Conservation (phyloP, 2,113 vertebrate species). For the Crocuta crocuta region DNA sequence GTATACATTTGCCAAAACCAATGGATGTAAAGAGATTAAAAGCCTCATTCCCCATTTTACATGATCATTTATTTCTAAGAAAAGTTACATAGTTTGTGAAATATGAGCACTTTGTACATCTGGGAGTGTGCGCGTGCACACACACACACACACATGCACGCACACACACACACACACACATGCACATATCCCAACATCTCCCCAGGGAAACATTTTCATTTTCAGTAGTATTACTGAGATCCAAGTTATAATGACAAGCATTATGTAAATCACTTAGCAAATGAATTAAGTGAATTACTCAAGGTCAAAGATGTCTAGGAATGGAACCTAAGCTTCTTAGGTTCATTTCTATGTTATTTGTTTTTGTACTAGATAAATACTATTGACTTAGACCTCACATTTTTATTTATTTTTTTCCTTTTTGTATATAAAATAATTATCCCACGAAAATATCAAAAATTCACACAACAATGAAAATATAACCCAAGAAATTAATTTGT, state of each 20-base stretch:
- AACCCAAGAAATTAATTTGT: background rate
- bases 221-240: background rate
- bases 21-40: slow-evolving; percentile 23
- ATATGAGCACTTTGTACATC: background rate
- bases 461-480: background rate
- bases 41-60: background rate
- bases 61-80: slow-evolving; percentile 33
- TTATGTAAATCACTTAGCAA: background rate
- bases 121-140: background rate
- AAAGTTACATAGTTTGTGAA: background rate
- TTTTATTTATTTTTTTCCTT: background rate
- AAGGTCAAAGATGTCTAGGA: background rate
- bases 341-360: background rate
- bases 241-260: background rate
- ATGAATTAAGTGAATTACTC: background rate
- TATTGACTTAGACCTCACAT: background rate
- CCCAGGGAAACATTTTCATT: background rate
- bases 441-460: background rate
- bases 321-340: background rate
- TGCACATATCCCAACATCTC: rapidly evolving
- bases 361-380: background rate
- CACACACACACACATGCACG: background rate
- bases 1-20: slow-evolving; percentile 27
- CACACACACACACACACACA: rapidly evolving
- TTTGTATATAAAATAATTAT: background rate